phyloP scores from a whole-genome alignment of 2,888 invertebrate genomes.

The Meloe dianella region DNA sequence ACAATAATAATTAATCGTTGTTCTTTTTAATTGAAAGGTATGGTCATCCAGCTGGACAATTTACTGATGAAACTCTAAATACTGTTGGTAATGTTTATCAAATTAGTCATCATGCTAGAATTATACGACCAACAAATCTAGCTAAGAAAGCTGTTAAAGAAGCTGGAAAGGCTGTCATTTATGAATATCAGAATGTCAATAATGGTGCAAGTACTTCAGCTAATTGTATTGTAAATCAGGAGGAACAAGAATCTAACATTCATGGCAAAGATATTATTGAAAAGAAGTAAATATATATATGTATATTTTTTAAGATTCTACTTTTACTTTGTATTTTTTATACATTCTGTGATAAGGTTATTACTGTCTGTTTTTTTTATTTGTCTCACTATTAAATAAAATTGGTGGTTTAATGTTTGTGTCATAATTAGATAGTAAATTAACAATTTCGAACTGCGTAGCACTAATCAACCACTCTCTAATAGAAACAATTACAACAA shows the following conservation, averaged over 20 bases:
- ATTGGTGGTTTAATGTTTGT: too few relatives aligned
- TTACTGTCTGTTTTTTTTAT: too few relatives aligned
- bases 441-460: too few relatives aligned
- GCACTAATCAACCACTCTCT: too few relatives aligned
- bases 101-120: conserved; percentile 69
- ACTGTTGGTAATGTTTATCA: conserved; percentile 73
- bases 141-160: conserved; percentile 69
- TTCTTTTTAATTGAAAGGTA: conserved; percentile 66
- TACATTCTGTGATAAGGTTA: conserved; percentile 9
- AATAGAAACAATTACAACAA: too few relatives aligned
- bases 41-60: conserved; percentile 69
- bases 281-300: conserved; percentile 4
- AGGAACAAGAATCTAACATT: not conserved
- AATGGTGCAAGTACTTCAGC: conserved; percentile 21
- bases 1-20: too few relatives aligned
- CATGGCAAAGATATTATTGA: not conserved
- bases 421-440: too few relatives aligned
- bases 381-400: too few relatives aligned
- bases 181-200: conserved; percentile 6
- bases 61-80: conserved; percentile 70
- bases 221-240: not conserved
- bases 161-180: conserved; percentile 62
- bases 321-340: too few relatives aligned
- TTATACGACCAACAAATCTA: conserved; percentile 71
- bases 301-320: too few relatives aligned